Evolutionary conservation across 1,140 invertebrate genomes (phyloP).

Genomic region (Drosophila sechellia): DNA sequence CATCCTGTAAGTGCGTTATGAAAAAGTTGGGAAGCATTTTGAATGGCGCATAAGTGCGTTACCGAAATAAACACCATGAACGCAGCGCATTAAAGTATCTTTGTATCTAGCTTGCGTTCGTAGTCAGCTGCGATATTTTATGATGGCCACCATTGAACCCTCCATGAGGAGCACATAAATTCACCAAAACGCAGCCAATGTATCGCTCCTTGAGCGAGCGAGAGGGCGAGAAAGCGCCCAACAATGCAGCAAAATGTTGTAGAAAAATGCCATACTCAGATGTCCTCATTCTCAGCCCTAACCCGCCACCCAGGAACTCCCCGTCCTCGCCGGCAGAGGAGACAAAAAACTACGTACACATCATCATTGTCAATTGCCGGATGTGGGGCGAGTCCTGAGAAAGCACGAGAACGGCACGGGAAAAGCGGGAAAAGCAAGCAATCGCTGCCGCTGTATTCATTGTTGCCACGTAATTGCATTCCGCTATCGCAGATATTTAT

Average conservation of each 20-base stretch:
- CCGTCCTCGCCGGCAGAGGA: slow-evolving; percentile 37
- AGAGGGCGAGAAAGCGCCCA: slow-evolving; percentile 35
- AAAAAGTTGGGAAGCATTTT: too few species aligned
- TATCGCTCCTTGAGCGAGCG: slow-evolving; percentile 57
- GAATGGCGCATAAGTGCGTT: background rate
- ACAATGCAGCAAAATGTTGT: slow-evolving; percentile 75
- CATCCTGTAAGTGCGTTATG: too few species aligned
- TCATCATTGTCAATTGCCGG: slow-evolving; percentile 82
- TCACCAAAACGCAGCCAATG: slow-evolving; percentile 66
- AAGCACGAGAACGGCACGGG: background rate
- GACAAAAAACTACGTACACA: slow-evolving; percentile 80
- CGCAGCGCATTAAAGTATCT: slow-evolving; percentile 9
- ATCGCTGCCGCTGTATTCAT: slow-evolving; percentile 81
- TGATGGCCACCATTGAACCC: slow-evolving; percentile 72
- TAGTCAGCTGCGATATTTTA: slow-evolving; percentile 77
- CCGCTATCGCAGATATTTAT: slow-evolving; percentile 83
- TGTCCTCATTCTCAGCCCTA: slow-evolving; percentile 7
- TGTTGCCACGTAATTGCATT: slow-evolving; percentile 83
- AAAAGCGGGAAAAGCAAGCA: slow-evolving; percentile 51
- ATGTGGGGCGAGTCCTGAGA: slow-evolving; percentile 48
- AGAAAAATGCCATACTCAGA: slow-evolving; percentile 59
- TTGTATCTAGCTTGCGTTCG: slow-evolving; percentile 39
- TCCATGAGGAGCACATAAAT: slow-evolving; percentile 69
- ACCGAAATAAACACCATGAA: background rate
- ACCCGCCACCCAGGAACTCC: slow-evolving; percentile 6